Evolutionary conservation across 2,797 vertebrate genomes (phyloP), one percentile per base, ranked within the genome.

Genomic region (Perodicticus potto): DNA sequence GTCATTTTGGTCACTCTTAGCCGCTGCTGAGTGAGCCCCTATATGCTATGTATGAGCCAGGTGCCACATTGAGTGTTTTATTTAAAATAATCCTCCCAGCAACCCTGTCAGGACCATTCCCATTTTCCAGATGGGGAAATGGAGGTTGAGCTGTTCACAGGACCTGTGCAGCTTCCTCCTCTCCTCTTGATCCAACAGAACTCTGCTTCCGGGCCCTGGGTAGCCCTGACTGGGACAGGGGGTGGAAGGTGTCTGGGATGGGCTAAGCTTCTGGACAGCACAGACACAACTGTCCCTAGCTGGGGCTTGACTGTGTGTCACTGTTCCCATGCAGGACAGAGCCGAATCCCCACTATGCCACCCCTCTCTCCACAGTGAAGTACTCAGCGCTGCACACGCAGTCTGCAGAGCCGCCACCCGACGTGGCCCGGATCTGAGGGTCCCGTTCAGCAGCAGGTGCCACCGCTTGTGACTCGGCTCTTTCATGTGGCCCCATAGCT

Each of bases 351-450:
- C 76, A 23, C 78, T 94, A 43, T 53, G 49, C 49, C 14, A 97
- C 0, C 1, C 63, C 73, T 78, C 90, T 93, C 96, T 95, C 93
- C 72, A 74, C 97, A 99, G 99, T 99, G 95, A 99, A 99, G 96
- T 99, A 99, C 96, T 99, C 99, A 13, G 98, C 99, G 1, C 98
- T 99, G 96, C 98, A 99, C 96, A 98, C 98, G 0, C 98, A 99
- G 92, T 98, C 98, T 2, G 98, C 99, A 23, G 99, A 99, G 96
- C 99, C 99, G 0, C 99, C 98, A 1, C 92, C 98, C 20, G 97
- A 97, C 92, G 98, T 63, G 14, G 91, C 32, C 12, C 97, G 98
- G 95, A 96, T 98, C 91, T 98, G 96, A 98, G 90, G 93, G 81
- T 5, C 53, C 78, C 14, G 1, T 1, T 17, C 69, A 20, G 94